Conservation (phyloP, 2,113 vertebrate species). For the Delphinus delphis region DNA sequence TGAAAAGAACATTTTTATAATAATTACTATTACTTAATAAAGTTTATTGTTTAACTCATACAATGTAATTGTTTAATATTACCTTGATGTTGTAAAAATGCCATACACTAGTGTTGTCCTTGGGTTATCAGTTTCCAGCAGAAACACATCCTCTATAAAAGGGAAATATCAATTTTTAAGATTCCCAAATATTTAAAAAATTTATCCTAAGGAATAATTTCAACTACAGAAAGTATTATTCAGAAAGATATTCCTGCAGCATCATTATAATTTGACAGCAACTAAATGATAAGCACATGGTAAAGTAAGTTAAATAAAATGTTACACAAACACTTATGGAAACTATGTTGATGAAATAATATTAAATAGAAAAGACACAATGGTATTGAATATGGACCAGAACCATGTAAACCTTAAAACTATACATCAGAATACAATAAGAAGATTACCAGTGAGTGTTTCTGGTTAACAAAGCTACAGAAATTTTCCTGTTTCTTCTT, state of each 20-base stretch:
- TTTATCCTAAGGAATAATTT: not conserved
- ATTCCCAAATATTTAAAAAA: not conserved
- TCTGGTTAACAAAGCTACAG: not conserved
- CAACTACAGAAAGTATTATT: not conserved
- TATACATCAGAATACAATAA: not conserved
- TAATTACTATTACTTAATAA: not conserved
- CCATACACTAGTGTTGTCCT: conserved; percentile 94
- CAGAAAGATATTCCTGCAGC: not conserved
- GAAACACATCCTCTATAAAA: conserved; percentile 93
- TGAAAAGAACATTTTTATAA: not conserved
- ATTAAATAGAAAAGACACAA: not conserved
- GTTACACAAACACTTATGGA: not conserved
- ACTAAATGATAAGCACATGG: not conserved
- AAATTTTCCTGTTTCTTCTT: not conserved
- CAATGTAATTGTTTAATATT: conserved; percentile 64
- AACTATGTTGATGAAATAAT: not conserved
- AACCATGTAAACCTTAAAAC: not conserved
- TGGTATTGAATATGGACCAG: not conserved
- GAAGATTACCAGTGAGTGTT: not conserved
- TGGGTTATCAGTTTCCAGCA: conserved; percentile 95
- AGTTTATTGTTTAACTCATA: not conserved
- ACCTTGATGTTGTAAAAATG: conserved; percentile 98
- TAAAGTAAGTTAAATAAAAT: not conserved
- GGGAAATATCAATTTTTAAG: not conserved
- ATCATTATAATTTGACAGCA: not conserved